A percentile compares a stretch with the other conserved stretches of the same genome.
These are phyloP conservation scores for Oceanodroma leucorhoa DNA, from an alignment of 2,797 vertebrate genomes.

Conservation along the genomic window DNA sequence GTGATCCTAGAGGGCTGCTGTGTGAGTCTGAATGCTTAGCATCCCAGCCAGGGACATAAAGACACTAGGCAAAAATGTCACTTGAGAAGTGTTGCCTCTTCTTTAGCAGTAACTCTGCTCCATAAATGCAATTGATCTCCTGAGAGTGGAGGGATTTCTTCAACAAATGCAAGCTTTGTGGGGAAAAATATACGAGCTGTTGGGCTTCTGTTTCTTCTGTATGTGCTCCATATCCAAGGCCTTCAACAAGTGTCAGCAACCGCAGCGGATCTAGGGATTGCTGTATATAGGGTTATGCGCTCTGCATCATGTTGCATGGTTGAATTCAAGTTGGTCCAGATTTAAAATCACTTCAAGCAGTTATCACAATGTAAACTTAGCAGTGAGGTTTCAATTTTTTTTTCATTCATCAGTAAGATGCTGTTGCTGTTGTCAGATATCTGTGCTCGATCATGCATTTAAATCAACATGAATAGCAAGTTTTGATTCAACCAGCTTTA, in stretches of 20 bases:
- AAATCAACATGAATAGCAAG: fast-evolving
- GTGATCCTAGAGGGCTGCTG: neutral
- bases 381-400: neutral
- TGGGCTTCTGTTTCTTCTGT: neutral
- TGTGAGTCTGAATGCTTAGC: neutral
- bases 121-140: constrained; percentile 63
- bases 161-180: constrained; percentile 15
- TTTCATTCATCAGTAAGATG: neutral
- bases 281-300: fast-evolving
- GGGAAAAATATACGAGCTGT: neutral
- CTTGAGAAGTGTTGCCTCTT: constrained; percentile 43
- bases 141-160: constrained; percentile 59
- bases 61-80: constrained; percentile 36
- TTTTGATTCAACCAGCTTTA: neutral
- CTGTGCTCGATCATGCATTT: neutral
- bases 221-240: neutral
- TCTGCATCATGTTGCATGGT: fast-evolving
- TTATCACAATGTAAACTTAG: neutral
- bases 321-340: neutral
- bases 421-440: neutral
- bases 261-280: neutral
- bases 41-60: constrained; percentile 49
- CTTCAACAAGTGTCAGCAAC: neutral
- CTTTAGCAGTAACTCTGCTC: constrained; percentile 54
- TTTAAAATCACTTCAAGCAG: neutral